These are phyloP conservation scores for Amphiprion clarkii DNA, from an alignment of 2,797 vertebrate species.

Conservation along the genomic window DNA sequence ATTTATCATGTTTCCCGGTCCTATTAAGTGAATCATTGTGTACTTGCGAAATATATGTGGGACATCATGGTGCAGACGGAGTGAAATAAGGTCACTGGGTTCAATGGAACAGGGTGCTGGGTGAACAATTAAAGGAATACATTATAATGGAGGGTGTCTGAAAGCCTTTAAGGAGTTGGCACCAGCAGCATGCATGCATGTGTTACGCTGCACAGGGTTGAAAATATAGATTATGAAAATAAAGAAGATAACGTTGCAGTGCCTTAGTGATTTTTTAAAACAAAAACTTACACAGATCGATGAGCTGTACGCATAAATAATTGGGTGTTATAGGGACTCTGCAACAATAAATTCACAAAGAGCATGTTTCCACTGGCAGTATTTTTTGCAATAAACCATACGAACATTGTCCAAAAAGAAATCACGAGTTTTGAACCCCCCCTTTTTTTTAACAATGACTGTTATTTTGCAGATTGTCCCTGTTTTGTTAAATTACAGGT, in stretches of 20 bases:
- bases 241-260: too few relatives aligned
- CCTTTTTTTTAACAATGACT: too few relatives aligned
- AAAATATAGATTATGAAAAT: too few relatives aligned
- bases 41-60: neutral
- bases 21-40: neutral
- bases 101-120: slow-evolving; percentile 18
- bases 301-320: too few relatives aligned
- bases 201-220: neutral
- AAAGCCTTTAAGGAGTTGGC: slow-evolving; percentile 23
- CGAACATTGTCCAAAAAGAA: too few relatives aligned
- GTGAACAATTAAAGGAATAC: slow-evolving; percentile 42
- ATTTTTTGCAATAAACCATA: too few relatives aligned
- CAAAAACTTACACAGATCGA: neutral
- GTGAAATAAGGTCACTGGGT: slow-evolving; percentile 23
- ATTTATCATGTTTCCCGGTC: neutral
- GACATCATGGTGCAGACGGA: neutral
- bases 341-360: too few relatives aligned
- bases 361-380: too few relatives aligned
- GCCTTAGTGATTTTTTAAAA: neutral
- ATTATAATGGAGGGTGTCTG: slow-evolving; percentile 23
- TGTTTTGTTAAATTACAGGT: too few relatives aligned
- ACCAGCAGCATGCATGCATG: neutral
- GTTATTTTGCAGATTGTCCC: too few relatives aligned
- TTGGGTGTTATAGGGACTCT: too few relatives aligned
- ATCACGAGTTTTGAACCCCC: too few relatives aligned